Percentiles rank a stretch among this genome's conserved stretches.
These are phyloP conservation scores for Ciconia boyciana DNA, from an alignment of 2,113 vertebrate species.

Conservation along the genomic window DNA sequence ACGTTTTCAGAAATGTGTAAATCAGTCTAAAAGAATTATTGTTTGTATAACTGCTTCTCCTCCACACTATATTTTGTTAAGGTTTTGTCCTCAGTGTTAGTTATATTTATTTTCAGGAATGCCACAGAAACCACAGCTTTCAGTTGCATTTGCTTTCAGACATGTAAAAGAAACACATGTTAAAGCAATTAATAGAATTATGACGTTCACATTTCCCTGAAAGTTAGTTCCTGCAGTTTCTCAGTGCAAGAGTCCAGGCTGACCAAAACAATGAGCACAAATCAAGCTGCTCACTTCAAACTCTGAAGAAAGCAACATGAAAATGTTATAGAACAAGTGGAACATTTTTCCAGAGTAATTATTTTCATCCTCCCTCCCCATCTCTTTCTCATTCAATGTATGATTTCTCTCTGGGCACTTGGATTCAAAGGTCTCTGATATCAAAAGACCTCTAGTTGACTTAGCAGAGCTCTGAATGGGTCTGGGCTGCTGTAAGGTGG, in stretches of 20 bases:
- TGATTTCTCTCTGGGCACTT: neutral
- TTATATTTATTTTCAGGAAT: constrained; percentile 47
- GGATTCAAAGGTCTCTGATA: neutral
- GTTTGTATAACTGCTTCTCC: constrained; percentile 15
- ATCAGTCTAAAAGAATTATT: constrained; percentile 21
- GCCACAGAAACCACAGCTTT: constrained; percentile 60
- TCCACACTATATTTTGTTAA: neutral
- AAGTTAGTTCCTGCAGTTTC: constrained; percentile 43
- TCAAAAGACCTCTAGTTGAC: neutral
- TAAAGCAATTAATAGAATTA: constrained; percentile 73
- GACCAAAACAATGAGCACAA: constrained; percentile 41
- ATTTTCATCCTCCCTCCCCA: neutral
- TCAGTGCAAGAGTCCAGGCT: neutral
- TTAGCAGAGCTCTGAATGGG: neutral
- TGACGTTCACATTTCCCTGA: constrained; percentile 25
- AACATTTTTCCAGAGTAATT: neutral
- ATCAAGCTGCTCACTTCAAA: constrained; percentile 25
- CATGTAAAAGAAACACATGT: constrained; percentile 66
- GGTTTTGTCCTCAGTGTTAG: constrained; percentile 41
- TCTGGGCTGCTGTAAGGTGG: neutral
- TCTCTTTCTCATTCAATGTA: neutral
- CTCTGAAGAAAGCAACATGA: constrained; percentile 35
- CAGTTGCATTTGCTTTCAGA: constrained; percentile 67
- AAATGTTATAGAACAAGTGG: constrained; percentile 19
- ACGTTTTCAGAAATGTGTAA: constrained; percentile 25